These are phyloP conservation scores for Bombus turneri DNA, from an alignment of 1,140 invertebrate species.

Conservation along the genomic window DNA sequence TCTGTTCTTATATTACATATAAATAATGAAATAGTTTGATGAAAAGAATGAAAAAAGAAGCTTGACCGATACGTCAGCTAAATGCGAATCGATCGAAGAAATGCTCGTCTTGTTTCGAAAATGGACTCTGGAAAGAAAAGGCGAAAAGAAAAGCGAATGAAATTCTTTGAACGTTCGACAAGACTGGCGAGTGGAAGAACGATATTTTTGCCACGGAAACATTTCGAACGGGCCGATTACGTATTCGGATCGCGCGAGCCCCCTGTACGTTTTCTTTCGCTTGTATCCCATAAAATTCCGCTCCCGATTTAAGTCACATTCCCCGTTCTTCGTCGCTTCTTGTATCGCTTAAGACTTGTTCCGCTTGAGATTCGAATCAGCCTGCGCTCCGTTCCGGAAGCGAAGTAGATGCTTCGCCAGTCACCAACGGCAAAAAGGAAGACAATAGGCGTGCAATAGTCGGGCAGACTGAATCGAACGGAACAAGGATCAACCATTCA, in stretches of 20 bases:
- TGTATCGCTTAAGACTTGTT: conserved; percentile 4
- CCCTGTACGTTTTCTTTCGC: conserved; percentile 15
- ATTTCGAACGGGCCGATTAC: not conserved
- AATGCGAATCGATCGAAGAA: not conserved
- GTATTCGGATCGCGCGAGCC: conserved; percentile 9
- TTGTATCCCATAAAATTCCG: not conserved
- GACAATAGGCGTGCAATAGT: not conserved
- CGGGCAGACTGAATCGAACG: not conserved
- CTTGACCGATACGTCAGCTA: not conserved
- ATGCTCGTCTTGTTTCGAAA: not conserved
- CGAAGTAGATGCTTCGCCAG: not conserved
- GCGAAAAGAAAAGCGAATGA: too few relatives aligned
- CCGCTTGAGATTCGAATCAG: conserved; percentile 18
- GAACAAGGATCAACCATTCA: not conserved
- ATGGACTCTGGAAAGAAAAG: not conserved
- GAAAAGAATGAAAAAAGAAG: not conserved
- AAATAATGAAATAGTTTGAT: not conserved
- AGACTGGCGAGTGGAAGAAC: not conserved
- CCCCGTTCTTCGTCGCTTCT: not conserved
- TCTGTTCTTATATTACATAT: too few relatives aligned
- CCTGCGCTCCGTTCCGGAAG: not conserved
- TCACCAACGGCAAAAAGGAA: not conserved
- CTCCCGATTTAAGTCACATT: conserved; percentile 33
- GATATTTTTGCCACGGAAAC: not conserved
- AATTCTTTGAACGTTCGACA: not conserved